Percentiles rank a stretch among this genome's conserved stretches.
phyloP scores from a whole-genome alignment of 2,888 invertebrate species.

The Lasioglossum vierecki region DNA sequence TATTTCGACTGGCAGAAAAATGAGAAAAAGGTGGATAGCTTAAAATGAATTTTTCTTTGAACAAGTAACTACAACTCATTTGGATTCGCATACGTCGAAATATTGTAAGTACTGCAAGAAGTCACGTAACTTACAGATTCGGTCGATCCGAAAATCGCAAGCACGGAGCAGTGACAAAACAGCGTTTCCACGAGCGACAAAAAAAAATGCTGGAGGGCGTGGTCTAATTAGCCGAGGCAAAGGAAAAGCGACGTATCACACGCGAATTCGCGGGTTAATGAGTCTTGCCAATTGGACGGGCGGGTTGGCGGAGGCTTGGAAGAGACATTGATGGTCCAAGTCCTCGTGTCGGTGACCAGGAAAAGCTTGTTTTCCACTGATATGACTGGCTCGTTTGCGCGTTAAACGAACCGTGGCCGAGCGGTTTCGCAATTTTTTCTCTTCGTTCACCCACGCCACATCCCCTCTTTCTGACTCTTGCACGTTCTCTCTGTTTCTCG shows the following conservation, averaged over 20 bases:
- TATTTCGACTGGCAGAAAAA: background rate
- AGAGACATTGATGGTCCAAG: constrained; percentile 1
- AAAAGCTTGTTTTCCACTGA: constrained; percentile 53
- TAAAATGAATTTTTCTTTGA: background rate
- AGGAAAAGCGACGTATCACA: background rate
- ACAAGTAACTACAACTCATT: background rate
- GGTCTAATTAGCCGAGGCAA: background rate
- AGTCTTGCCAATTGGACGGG: constrained; percentile 1
- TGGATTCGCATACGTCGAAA: background rate
- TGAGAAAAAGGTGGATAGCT: background rate
- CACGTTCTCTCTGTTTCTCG: background rate
- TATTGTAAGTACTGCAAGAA: background rate
- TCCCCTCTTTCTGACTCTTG: background rate
- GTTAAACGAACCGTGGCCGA: constrained; percentile 49
- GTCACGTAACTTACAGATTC: background rate
- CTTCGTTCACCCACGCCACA: background rate
- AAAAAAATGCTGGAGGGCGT: background rate
- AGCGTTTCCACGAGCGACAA: background rate
- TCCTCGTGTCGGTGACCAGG: constrained; percentile 21
- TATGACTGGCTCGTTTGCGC: constrained; percentile 46
- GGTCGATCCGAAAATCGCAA: background rate
- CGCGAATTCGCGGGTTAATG: background rate
- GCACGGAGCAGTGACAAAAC: background rate
- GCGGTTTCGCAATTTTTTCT: constrained; percentile 48
- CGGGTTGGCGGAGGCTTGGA: background rate